Evolutionary conservation across 1,140 invertebrate species (phyloP).

Genomic region (Berghia stephanieae): DNA sequence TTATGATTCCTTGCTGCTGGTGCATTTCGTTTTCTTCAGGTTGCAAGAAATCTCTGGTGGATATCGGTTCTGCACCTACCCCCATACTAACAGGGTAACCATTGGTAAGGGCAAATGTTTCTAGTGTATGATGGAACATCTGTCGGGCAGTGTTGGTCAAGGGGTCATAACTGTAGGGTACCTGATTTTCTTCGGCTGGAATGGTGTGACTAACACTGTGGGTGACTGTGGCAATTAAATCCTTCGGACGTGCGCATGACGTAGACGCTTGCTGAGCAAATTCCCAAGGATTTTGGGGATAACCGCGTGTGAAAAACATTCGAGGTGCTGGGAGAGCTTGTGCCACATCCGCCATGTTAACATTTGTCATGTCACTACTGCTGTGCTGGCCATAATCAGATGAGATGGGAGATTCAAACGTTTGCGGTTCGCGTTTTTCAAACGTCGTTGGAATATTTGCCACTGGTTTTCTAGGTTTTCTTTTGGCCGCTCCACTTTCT

Average conservation of each 20-base stretch:
- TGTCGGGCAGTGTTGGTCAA: not conserved
- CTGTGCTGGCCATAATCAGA: not conserved
- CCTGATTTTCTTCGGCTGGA: too few relatives aligned
- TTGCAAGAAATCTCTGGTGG: not conserved
- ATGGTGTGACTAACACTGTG: too few relatives aligned
- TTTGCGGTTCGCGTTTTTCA: not conserved
- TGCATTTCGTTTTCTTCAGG: not conserved
- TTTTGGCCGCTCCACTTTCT: not conserved
- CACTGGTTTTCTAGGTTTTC: not conserved
- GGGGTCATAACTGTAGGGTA: too few relatives aligned
- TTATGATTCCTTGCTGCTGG: not conserved
- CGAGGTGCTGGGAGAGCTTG: not conserved
- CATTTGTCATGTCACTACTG: not conserved
- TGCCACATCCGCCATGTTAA: too few relatives aligned
- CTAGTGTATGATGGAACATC: not conserved
- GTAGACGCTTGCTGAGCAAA: slow-evolving; percentile 4
- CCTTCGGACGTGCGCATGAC: slow-evolving; percentile 19
- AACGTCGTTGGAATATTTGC: not conserved
- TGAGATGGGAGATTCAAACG: not conserved
- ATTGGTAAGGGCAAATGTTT: not conserved
- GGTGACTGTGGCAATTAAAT: too few relatives aligned
- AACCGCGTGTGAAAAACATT: slow-evolving; percentile 22
- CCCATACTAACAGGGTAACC: slow-evolving; percentile 18
- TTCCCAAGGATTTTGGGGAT: slow-evolving; percentile 21
- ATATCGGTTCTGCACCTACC: not conserved